These are phyloP conservation scores for Noctua janthina DNA, from an alignment of 2,888 invertebrate genomes.

Conservation along the genomic window DNA sequence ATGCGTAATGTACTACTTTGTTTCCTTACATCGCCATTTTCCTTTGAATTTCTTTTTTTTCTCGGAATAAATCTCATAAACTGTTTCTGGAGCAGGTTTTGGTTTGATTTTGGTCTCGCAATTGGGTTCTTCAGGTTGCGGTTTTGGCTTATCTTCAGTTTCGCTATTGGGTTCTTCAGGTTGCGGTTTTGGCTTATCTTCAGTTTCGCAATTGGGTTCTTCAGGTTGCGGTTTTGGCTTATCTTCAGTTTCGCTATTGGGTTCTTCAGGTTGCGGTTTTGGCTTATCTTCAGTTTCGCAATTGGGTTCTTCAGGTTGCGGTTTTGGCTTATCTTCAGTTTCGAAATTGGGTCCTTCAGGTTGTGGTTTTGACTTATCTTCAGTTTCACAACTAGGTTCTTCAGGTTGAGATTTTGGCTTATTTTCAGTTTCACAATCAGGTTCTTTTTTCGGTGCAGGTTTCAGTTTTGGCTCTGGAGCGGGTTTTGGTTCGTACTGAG, in stretches of 20 bases:
- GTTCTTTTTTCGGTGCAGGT: not conserved
- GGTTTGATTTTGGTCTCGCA: not conserved
- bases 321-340: not conserved
- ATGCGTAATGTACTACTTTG: too few species aligned
- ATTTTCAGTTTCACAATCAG: not conserved
- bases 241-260: not conserved
- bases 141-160: not conserved
- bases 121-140: not conserved
- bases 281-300: not conserved
- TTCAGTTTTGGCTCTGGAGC: not conserved
- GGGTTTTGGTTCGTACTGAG: too few species aligned
- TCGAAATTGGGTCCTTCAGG: not conserved
- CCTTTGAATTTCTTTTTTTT: conserved; percentile 2
- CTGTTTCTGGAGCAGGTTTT: not conserved
- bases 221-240: not conserved
- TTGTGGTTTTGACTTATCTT: not conserved
- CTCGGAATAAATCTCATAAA: not conserved
- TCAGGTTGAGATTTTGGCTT: not conserved
- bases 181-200: not conserved
- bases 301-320: not conserved
- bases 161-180: not conserved
- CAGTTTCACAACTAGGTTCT: not conserved
- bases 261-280: not conserved
- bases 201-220: not conserved
- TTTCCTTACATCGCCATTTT: not conserved